Evolutionary conservation across 2,113 vertebrate species (phyloP), one percentile per base, ranked within the genome.

Genomic region (Tympanuchus pallidicinctus): DNA sequence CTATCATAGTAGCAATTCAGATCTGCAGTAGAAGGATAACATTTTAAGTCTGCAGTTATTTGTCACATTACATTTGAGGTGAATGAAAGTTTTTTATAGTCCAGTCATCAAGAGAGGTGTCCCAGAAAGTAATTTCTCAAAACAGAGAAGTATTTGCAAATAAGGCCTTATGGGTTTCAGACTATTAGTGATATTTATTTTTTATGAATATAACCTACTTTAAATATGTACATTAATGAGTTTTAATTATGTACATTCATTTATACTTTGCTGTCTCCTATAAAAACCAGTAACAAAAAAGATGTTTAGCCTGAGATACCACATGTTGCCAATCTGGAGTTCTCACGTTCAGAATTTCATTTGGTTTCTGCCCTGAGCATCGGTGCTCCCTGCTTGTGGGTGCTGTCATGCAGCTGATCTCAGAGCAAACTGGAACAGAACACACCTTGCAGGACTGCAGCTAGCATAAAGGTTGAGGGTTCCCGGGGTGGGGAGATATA

Each of bases 381-480:
- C 48, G n/a, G 13, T 47, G 36, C 14, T 59, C 38, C 40, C 21
- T 20, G 38, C 6, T 7, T 4, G 1, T 4, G 16, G 63, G 28
- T 16, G 34, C 60, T 48, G 30, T 3, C n/a, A 2, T 40, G 64
- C 32, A 45, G 32, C 22, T 3, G 25, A 30, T 27, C 25, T 10
- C 1, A 0, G 52, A 66, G 67, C 75, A 52, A 19, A 1, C n/a
- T 34, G 63, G 48, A 32, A 32, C 6, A 28, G 54, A 34, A 5
- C 5, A 0, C 5, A 6, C 8, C 6, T 3, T 1, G 8, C 0
- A 0, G 52, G n/a, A 10, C 30, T 34, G 19, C n/a, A 47, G 30
- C 4, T 88, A 64, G 19, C 1, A 1, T 47, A 73, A 63, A 6
- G 25, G 43, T 38, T 30, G 34, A 48, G 14, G 20, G 20, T 30